Evolutionary conservation across 2,888 invertebrate species (phyloP).

Genomic region (Tiliacea citrago): DNA sequence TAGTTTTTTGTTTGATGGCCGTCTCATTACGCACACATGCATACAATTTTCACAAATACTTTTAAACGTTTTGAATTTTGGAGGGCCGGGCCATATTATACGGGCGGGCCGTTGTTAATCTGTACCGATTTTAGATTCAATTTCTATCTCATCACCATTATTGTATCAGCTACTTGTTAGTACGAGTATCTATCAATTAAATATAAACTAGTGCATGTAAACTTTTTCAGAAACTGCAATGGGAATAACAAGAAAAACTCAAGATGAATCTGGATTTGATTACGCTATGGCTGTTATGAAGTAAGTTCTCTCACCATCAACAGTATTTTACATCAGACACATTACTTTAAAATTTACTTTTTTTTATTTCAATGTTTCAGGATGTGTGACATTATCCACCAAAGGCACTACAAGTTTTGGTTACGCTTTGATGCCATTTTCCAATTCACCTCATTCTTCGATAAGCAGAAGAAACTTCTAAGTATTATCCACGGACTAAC

Average conservation of each 20-base stretch:
- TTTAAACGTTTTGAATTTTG: no score
- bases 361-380: slow-evolving; percentile 70
- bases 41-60: no score
- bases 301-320: slow-evolving; percentile 72
- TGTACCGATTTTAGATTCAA: background rate
- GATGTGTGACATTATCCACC: slow-evolving; percentile 95
- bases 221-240: slow-evolving; percentile 93
- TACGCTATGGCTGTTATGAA: slow-evolving; percentile 96
- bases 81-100: no score
- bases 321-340: background rate
- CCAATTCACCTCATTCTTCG: slow-evolving; percentile 92
- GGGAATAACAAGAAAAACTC: slow-evolving; percentile 94
- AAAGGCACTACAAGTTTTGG: slow-evolving; percentile 94
- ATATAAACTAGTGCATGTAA: background rate
- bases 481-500: slow-evolving; percentile 94
- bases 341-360: background rate
- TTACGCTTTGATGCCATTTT: slow-evolving; percentile 93
- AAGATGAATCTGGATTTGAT: slow-evolving; percentile 93
- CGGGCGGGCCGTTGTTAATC: no score
- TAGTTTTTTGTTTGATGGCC: no score
- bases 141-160: background rate
- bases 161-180: background rate
- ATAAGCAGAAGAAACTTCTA: slow-evolving; percentile 92
- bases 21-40: no score
- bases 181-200: background rate